Evolutionary conservation across 2,888 invertebrate species (phyloP).

Genomic region (Psylliodes chrysocephalus): DNA sequence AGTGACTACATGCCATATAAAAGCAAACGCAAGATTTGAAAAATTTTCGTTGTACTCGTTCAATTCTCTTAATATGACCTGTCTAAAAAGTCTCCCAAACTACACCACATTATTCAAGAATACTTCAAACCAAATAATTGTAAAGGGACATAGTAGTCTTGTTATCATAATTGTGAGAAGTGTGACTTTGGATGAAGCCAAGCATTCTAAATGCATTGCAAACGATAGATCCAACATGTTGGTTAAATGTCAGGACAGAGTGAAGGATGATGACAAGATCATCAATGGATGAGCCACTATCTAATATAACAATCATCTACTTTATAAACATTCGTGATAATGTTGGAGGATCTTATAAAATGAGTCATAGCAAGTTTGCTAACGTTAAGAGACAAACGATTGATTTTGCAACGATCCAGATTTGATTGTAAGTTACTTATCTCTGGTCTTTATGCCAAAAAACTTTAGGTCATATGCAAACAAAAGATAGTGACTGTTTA

Average conservation of each 20-base stretch:
- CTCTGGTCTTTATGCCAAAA: background rate
- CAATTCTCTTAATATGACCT: background rate
- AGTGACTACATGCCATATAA: no score
- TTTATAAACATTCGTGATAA: background rate
- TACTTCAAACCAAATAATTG: background rate
- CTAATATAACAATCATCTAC: background rate
- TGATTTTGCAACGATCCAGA: background rate
- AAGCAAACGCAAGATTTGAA: no score
- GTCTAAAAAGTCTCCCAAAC: background rate
- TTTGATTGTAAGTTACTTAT: background rate
- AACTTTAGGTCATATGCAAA: background rate
- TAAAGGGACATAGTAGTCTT: background rate
- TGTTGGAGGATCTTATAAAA: background rate
- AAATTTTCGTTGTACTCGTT: no score
- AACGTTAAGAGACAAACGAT: background rate
- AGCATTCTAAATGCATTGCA: background rate
- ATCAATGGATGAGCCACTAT: background rate
- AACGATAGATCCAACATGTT: background rate
- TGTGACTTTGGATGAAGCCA: background rate
- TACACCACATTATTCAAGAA: background rate
- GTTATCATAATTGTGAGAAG: background rate
- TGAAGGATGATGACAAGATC: no score
- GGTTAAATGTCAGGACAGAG: no score
- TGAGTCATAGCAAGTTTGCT: background rate
- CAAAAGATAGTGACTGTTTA: background rate